phyloP scores from a whole-genome alignment of 2,888 invertebrate species.

The Hecatera dysodea region DNA sequence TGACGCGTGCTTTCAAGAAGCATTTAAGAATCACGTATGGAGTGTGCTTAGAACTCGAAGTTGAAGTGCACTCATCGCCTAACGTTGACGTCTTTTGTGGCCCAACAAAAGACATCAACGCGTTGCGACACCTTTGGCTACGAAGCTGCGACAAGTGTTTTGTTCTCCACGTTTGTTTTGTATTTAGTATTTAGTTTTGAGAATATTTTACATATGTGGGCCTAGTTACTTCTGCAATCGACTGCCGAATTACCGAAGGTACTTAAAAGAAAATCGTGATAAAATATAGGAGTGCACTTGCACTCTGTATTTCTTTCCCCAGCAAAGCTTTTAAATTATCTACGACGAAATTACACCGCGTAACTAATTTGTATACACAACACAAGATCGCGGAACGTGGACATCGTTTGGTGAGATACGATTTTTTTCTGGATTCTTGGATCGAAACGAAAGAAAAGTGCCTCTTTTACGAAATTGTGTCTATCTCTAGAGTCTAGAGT shows the following conservation, averaged over 20 bases:
- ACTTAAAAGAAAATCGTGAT: neutral
- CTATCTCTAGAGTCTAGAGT: too few relatives aligned
- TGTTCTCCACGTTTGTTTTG: conserved; percentile 1
- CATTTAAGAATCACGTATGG: conserved; percentile 14
- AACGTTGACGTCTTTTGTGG: too few relatives aligned
- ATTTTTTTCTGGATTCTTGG: neutral
- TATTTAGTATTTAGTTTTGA: conserved; percentile 5
- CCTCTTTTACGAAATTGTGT: neutral
- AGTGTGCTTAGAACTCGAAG: conserved; percentile 17
- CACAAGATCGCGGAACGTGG: neutral
- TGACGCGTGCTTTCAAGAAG: conserved; percentile 32
- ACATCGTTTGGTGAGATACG: neutral
- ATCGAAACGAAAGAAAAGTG: neutral
- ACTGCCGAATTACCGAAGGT: too few relatives aligned
- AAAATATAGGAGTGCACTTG: neutral
- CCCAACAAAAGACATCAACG: conserved; percentile 75
- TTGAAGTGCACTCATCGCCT: conserved; percentile 19
- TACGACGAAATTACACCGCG: neutral
- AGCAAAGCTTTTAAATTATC: neutral
- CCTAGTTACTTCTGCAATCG: neutral
- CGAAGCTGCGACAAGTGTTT: conserved; percentile 8
- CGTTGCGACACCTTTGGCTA: conserved; percentile 40
- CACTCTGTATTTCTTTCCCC: too few relatives aligned
- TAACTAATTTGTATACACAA: neutral
- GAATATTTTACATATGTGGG: neutral